These are phyloP conservation scores for Phalanger gymnotis DNA, from an alignment of 2,797 vertebrate genomes.

Conservation along the genomic window DNA sequence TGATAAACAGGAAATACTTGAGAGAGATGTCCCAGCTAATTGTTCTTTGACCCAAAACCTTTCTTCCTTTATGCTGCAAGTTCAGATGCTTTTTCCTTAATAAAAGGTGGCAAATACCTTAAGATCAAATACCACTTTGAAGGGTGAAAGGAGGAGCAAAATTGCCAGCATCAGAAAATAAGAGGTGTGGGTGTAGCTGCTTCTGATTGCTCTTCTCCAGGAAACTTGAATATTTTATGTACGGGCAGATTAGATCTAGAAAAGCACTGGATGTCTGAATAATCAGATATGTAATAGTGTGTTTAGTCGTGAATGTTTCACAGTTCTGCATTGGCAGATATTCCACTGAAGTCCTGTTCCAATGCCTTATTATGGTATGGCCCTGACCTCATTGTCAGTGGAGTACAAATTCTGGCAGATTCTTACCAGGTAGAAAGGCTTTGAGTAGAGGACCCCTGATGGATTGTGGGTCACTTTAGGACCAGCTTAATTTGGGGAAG, in stretches of 20 bases:
- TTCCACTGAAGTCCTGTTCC: not conserved
- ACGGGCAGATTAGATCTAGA: not conserved
- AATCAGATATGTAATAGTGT: not conserved
- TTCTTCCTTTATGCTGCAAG: constrained; percentile 54
- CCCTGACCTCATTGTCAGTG: not conserved
- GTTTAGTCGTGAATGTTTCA: constrained; percentile 12
- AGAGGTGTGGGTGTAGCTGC: not conserved
- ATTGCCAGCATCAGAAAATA: not conserved
- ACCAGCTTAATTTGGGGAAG: not conserved
- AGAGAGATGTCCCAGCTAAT: constrained; percentile 44
- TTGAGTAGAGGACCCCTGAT: not conserved
- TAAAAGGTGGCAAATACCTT: constrained; percentile 26
- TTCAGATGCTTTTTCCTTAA: constrained; percentile 59
- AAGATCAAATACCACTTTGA: not conserved
- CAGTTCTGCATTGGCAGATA: constrained; percentile 19
- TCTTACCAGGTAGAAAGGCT: not conserved
- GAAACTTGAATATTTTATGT: constrained; percentile 39
- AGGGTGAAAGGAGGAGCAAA: not conserved
- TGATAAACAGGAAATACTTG: constrained; percentile 59
- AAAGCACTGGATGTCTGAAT: constrained; percentile 27
- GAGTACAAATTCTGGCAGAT: not conserved
- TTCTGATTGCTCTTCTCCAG: not conserved
- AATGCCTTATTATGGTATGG: not conserved
- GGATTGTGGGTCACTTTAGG: not conserved
- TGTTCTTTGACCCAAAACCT: constrained; percentile 45